Conservation (phyloP, 1,140 invertebrate genomes). For the Drosophila malerkotliana region DNA sequence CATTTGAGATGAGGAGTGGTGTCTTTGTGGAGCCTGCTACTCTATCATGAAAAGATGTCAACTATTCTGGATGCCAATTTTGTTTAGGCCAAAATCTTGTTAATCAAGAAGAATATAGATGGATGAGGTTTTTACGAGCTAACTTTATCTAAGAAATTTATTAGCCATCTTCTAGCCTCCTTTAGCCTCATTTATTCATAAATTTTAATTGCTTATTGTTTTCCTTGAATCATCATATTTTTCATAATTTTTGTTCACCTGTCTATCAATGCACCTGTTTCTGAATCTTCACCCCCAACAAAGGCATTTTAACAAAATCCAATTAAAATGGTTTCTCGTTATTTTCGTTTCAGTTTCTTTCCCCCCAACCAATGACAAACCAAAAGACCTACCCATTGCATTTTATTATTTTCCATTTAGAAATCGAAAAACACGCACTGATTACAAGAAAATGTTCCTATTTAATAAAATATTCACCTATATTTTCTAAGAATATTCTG, state of each 20-base stretch:
- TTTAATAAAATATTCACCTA: slow-evolving; percentile 23
- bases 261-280: slow-evolving; percentile 5
- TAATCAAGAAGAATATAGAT: background rate
- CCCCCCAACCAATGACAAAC: background rate
- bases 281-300: background rate
- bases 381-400: background rate
- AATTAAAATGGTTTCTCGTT: slow-evolving; percentile 34
- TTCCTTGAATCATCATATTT: background rate
- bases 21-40: background rate
- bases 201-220: background rate
- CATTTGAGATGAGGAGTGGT: slow-evolving; percentile 14
- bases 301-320: slow-evolving; percentile 6
- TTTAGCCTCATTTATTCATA: background rate
- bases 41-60: slow-evolving; percentile 13
- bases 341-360: background rate
- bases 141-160: background rate
- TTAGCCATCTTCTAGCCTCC: background rate
- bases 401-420: slow-evolving; percentile 2
- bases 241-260: background rate
- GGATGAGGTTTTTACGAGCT: background rate
- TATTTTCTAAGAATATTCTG: background rate
- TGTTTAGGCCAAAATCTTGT: background rate
- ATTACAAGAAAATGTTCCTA: slow-evolving; percentile 14
- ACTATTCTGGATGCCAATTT: slow-evolving; percentile 11
- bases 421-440: background rate